phyloP scores from a whole-genome alignment of 1,140 invertebrate genomes.

The Platorchestia sp. region DNA sequence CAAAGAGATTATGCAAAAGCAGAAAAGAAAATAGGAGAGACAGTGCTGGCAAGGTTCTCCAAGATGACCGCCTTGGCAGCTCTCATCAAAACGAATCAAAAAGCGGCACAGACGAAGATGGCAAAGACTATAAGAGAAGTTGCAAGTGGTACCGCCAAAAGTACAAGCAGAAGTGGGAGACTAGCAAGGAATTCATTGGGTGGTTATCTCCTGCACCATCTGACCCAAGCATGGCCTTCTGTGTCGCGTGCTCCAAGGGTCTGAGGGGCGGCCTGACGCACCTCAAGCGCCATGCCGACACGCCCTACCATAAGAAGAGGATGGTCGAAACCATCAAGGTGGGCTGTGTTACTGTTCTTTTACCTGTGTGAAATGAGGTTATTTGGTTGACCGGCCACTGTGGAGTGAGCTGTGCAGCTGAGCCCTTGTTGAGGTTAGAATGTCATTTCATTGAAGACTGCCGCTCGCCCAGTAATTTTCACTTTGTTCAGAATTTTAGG shows the following conservation, averaged over 20 bases:
- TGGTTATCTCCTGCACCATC: conserved; percentile 12
- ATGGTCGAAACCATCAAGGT: conserved; percentile 17
- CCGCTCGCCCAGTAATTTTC: no score
- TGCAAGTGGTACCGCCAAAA: conserved; percentile 18
- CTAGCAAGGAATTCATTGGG: background rate
- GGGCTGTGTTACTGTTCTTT: background rate
- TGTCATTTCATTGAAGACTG: no score
- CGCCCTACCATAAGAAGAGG: conserved; percentile 32
- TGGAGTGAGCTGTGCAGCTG: background rate
- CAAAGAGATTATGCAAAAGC: background rate
- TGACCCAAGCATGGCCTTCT: conserved; percentile 13
- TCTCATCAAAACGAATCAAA: background rate
- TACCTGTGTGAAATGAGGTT: background rate
- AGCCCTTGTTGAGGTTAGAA: background rate
- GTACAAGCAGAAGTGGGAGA: conserved; percentile 29
- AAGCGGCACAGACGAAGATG: background rate
- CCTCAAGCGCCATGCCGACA: conserved; percentile 22
- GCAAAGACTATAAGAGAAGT: background rate
- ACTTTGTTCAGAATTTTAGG: no score
- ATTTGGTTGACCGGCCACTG: background rate
- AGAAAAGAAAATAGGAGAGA: background rate
- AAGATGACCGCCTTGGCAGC: background rate
- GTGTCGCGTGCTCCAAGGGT: conserved; percentile 29
- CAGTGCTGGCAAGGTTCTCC: background rate
- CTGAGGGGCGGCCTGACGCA: conserved; percentile 21